Evolutionary conservation across 2,888 invertebrate genomes (phyloP).

Genomic region (Philereme vetulata): DNA sequence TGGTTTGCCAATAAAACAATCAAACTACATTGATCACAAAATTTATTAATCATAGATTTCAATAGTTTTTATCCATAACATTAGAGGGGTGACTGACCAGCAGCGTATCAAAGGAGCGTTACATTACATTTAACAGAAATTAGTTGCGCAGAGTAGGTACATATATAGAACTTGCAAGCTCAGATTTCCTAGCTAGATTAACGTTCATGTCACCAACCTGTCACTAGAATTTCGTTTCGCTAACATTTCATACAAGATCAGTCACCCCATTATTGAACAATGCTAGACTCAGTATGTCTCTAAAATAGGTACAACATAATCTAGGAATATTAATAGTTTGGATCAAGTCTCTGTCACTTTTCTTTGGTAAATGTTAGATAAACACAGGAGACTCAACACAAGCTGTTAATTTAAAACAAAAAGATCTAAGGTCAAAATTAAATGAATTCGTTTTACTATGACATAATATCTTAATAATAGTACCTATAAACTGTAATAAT

Average conservation of each 20-base stretch:
- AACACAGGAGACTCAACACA: conserved; percentile 10
- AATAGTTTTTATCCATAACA: not conserved
- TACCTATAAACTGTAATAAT: conserved; percentile 8
- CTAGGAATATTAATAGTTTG: conserved; percentile 3
- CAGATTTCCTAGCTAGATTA: no score
- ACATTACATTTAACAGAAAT: no score
- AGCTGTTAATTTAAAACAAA: conserved; percentile 2
- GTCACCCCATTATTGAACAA: no score
- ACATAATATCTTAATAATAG: no score
- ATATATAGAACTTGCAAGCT: no score
- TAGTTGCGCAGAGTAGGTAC: no score
- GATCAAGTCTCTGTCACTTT: conserved; percentile 15
- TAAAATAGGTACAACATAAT: not conserved
- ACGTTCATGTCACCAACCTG: no score
- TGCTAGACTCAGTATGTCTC: no score
- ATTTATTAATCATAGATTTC: conserved; percentile 4
- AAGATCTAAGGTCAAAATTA: not conserved
- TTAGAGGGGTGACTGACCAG: no score
- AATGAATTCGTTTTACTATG: not conserved
- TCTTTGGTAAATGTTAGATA: conserved; percentile 26
- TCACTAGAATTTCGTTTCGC: no score
- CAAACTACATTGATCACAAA: conserved; percentile 14
- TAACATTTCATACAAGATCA: no score
- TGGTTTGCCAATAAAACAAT: not conserved
- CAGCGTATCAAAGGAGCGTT: no score